phyloP scores from a whole-genome alignment of 1,140 invertebrate genomes.

The Trachymyrmex septentrionalis region DNA sequence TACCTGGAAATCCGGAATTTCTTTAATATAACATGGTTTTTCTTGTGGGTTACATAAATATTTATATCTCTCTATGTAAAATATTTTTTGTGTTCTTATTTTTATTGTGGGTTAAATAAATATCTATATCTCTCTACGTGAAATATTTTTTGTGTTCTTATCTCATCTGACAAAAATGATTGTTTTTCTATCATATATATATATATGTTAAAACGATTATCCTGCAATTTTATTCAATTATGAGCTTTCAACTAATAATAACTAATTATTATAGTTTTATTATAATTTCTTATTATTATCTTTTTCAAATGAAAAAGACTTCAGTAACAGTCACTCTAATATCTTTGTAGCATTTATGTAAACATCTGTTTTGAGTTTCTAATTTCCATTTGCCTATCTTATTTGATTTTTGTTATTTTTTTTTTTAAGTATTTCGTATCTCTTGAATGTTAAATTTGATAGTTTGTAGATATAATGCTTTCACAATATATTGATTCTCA shows the following conservation, averaged over 20 bases:
- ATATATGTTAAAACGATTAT: neutral
- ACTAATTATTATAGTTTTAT: neutral
- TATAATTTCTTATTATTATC: neutral
- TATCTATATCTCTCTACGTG: too few species aligned
- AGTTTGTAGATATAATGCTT: neutral
- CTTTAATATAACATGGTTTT: neutral
- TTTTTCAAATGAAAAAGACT: neutral
- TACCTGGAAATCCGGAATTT: neutral
- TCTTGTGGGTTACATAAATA: conserved; percentile 15
- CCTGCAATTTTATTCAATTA: neutral
- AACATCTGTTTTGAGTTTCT: neutral
- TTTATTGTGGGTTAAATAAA: conserved; percentile 12
- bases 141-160: conserved; percentile 17
- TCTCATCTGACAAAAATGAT: neutral
- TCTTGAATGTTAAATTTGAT: neutral
- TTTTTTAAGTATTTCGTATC: neutral
- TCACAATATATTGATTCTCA: neutral
- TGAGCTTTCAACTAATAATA: neutral
- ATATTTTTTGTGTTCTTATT: conserved; percentile 20
- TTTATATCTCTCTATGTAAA: too few species aligned
- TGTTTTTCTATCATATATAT: neutral
- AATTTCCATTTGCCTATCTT: neutral
- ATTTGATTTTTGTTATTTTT: neutral
- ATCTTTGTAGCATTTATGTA: neutral
- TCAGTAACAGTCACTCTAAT: neutral